Evolutionary conservation across 2,797 vertebrate species (phyloP).

Genomic region (Trachops cirrhosus): DNA sequence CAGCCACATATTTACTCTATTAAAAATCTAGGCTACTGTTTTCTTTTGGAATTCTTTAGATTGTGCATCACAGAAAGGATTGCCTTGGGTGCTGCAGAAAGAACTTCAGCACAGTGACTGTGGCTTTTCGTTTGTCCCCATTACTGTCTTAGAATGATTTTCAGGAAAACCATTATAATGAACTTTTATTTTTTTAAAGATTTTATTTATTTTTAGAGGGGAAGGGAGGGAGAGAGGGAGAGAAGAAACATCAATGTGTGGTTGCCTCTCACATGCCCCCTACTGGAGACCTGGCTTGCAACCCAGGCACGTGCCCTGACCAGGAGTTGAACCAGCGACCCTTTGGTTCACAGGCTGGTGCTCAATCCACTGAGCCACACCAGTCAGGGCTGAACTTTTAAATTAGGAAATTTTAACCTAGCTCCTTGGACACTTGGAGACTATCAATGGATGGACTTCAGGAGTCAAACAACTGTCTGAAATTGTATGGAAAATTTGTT

Average conservation of each 20-base stretch:
- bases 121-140: background rate
- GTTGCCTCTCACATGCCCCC: too few species aligned
- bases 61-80: background rate
- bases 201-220: too few species aligned
- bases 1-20: background rate
- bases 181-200: background rate
- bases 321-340: too few species aligned
- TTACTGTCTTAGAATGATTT: slow-evolving; percentile 23
- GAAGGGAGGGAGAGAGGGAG: too few species aligned
- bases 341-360: too few species aligned
- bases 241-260: too few species aligned
- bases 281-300: too few species aligned
- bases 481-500: background rate
- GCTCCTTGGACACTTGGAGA: background rate
- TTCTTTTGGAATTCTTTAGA: background rate
- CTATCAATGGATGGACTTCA: background rate
- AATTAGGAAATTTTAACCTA: background rate
- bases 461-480: slow-evolving; percentile 16
- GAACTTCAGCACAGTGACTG: background rate
- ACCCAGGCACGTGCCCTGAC: too few species aligned
- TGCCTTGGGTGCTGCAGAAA: background rate
- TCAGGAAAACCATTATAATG: background rate
- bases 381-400: background rate
- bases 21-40: background rate
- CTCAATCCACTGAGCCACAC: too few species aligned